phyloP scores from a whole-genome alignment of 2,797 vertebrate species.

The Adelosebastes latens region DNA sequence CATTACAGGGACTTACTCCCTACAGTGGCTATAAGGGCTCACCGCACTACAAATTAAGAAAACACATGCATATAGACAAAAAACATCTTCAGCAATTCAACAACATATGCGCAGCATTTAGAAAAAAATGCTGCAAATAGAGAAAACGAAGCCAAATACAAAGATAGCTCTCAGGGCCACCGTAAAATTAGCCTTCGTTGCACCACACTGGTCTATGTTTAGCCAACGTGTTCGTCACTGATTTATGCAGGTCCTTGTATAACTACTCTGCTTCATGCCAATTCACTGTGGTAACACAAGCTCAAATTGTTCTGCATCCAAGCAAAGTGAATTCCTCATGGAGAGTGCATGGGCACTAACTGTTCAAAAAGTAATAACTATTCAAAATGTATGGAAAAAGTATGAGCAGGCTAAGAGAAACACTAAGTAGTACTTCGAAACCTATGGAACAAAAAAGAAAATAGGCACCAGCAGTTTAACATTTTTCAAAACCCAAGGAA shows the following conservation, averaged over 20 bases:
- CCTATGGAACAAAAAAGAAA: not conserved
- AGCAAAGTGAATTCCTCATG: conserved; percentile 17
- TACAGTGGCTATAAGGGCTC: not conserved
- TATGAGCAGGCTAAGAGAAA: not conserved
- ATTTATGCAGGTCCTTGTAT: conserved; percentile 24
- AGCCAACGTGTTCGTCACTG: conserved; percentile 12
- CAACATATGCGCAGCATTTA: not conserved
- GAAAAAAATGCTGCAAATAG: not conserved
- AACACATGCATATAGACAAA: not conserved
- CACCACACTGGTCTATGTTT: not conserved
- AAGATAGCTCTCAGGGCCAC: not conserved
- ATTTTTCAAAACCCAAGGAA: not conserved
- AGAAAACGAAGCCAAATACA: not conserved
- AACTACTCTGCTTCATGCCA: conserved; percentile 17
- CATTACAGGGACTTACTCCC: not conserved
- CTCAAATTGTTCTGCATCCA: conserved; percentile 13
- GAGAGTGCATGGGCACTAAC: not conserved
- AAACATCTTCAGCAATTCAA: not conserved
- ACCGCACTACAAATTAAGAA: not conserved
- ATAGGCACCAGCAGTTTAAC: not conserved
- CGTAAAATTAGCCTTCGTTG: not conserved
- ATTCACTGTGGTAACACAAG: not conserved
- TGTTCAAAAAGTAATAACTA: not conserved
- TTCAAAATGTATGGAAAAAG: not conserved
- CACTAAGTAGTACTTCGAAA: not conserved